These are phyloP conservation scores for Thryonomys swinderianus DNA, from an alignment of 2,113 vertebrate genomes.

Conservation along the genomic window DNA sequence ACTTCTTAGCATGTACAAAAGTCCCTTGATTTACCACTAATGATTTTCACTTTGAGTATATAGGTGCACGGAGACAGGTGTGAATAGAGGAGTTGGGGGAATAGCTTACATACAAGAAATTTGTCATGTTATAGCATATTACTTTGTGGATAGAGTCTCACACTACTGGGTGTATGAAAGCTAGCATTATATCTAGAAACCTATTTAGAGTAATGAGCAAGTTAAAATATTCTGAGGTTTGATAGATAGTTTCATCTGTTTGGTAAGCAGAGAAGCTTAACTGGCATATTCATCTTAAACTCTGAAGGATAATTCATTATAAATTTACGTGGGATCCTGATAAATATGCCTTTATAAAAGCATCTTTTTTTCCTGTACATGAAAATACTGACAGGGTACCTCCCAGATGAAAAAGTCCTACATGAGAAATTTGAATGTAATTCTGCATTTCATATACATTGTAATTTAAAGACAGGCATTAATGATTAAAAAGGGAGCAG, in stretches of 20 bases:
- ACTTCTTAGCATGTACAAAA: slow-evolving; percentile 60
- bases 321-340: slow-evolving; percentile 60
- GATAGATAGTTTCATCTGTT: slow-evolving; percentile 46
- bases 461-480: slow-evolving; percentile 48
- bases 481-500: slow-evolving; percentile 49
- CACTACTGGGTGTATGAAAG: slow-evolving; percentile 32
- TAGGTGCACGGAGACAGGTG: not conserved
- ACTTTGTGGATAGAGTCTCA: not conserved
- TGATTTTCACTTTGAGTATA: slow-evolving; percentile 32
- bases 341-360: slow-evolving; percentile 33
- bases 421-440: slow-evolving; percentile 50
- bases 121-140: slow-evolving; percentile 43
- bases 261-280: slow-evolving; percentile 11
- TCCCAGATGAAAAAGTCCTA: slow-evolving; percentile 42
- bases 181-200: slow-evolving; percentile 38
- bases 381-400: slow-evolving; percentile 26
- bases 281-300: slow-evolving; percentile 45
- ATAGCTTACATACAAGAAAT: slow-evolving; percentile 34
- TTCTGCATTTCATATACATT: slow-evolving; percentile 41
- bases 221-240: slow-evolving; percentile 16
- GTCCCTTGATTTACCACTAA: not conserved
- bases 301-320: slow-evolving; percentile 54
- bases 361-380: slow-evolving; percentile 51
- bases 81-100: not conserved
- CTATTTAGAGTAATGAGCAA: slow-evolving; percentile 29